Conservation (phyloP, 2,888 invertebrate species). For the Epistrophe eligans region DNA sequence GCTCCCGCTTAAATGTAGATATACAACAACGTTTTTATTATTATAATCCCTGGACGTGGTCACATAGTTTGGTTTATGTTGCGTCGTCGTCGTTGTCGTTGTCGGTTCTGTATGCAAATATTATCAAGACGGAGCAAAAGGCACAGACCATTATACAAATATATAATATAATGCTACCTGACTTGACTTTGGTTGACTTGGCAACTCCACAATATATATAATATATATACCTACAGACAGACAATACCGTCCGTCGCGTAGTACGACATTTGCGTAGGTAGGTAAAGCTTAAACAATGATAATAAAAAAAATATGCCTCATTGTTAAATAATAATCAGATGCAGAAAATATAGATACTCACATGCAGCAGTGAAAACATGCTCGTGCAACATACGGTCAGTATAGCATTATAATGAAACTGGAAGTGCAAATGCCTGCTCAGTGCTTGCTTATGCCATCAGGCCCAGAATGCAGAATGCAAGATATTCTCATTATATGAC, state of each 20-base stretch:
- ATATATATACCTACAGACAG: not conserved
- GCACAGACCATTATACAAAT: not conserved
- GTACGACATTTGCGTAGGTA: conserved; percentile 31
- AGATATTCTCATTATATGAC: conserved; percentile 27
- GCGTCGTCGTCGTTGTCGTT: not conserved
- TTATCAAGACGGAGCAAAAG: conserved; percentile 20
- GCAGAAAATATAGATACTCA: conserved; percentile 14
- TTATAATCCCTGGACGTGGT: conserved; percentile 51
- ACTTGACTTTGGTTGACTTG: conserved; percentile 45
- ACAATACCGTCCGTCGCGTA: conserved; percentile 1
- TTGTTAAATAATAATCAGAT: conserved; percentile 62
- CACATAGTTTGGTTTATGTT: conserved; percentile 51
- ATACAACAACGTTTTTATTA: conserved; percentile 35
- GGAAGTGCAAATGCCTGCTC: not conserved
- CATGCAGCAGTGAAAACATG: not conserved
- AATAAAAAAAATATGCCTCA: conserved; percentile 50
- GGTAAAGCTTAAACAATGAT: conserved; percentile 45
- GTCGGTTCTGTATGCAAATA: conserved; percentile 58
- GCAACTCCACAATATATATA: too few species aligned
- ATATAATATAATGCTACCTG: conserved; percentile 14
- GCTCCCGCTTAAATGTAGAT: conserved; percentile 30
- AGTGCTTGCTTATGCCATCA: not conserved
- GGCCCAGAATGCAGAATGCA: not conserved
- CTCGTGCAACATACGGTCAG: not conserved
- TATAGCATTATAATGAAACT: conserved; percentile 1